A percentile compares a stretch with the other conserved stretches of the same genome.
Conservation (phyloP, 23 tunicate genomes). For the Diplosoma virens region DNA sequence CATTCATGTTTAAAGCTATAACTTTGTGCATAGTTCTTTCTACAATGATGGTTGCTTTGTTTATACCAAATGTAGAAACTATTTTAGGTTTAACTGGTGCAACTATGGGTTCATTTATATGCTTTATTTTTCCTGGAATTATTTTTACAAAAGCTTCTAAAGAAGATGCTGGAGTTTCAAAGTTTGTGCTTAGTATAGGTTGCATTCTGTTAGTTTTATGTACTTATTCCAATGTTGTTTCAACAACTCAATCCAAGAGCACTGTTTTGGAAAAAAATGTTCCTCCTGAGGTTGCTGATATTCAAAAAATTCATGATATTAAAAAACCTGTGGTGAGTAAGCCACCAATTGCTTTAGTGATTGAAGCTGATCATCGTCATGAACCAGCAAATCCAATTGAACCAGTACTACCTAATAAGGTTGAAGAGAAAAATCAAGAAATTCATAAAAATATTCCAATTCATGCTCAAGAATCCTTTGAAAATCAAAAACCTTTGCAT, state of each 20-base stretch:
- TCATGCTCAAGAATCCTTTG: background rate
- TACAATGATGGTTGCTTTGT: conserved; percentile 87
- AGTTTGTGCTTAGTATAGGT: conserved; percentile 83
- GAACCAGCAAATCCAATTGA: conserved; percentile 86
- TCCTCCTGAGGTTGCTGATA: background rate
- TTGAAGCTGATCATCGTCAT: conserved; percentile 72
- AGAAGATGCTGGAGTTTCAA: conserved; percentile 40
- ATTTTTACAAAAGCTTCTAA: conserved; percentile 75
- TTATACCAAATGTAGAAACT: conserved; percentile 92
- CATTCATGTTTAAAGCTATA: conserved; percentile 83
- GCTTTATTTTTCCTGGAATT: conserved; percentile 84
- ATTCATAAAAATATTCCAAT: background rate
- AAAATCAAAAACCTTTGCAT: background rate
- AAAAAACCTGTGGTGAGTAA: conserved; percentile 10
- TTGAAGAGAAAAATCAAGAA: conserved; percentile 4
- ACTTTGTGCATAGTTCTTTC: conserved; percentile 78
- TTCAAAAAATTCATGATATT: background rate
- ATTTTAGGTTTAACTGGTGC: conserved; percentile 95
- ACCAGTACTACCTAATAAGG: background rate
- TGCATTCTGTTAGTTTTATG: conserved; percentile 79
- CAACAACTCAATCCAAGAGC: background rate
- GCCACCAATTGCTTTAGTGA: conserved; percentile 58
- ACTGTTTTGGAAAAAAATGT: background rate
- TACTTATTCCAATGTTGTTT: conserved; percentile 74
- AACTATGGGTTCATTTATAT: conserved; percentile 96